Evolutionary conservation across 2,888 invertebrate species (phyloP).

Genomic region (Cryptocephalus moraei): DNA sequence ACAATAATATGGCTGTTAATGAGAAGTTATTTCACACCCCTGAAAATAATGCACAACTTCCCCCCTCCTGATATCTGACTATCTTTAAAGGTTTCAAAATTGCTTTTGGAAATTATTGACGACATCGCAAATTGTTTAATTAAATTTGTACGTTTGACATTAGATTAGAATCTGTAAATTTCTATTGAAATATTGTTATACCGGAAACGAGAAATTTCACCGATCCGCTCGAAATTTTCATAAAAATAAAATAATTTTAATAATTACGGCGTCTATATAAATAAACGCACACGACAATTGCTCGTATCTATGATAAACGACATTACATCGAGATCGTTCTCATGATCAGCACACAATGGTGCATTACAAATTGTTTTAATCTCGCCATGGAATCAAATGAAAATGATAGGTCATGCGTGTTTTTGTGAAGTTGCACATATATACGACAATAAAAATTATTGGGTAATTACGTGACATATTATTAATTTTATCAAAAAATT

Average conservation of each 20-base stretch:
- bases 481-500: constrained; percentile 15
- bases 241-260: background rate
- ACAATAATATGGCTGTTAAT: no score
- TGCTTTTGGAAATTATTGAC: no score
- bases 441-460: constrained; percentile 12
- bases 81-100: no score
- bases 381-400: constrained; percentile 8
- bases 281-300: no score
- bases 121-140: no score
- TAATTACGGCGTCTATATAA: no score
- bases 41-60: no score
- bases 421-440: constrained; percentile 6
- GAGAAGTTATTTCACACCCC: no score
- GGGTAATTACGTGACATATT: constrained; percentile 13
- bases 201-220: background rate
- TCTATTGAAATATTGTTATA: no score
- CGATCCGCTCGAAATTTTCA: background rate
- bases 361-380: constrained; percentile 12
- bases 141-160: no score
- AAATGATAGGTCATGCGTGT: constrained; percentile 7
- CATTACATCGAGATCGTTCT: background rate
- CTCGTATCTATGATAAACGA: background rate
- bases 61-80: no score
- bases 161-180: no score
- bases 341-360: background rate